A percentile compares a stretch with the other conserved stretches of the same genome.
Conservation (phyloP, 1,140 invertebrate species). For the Brachionus paranguensis region DNA sequence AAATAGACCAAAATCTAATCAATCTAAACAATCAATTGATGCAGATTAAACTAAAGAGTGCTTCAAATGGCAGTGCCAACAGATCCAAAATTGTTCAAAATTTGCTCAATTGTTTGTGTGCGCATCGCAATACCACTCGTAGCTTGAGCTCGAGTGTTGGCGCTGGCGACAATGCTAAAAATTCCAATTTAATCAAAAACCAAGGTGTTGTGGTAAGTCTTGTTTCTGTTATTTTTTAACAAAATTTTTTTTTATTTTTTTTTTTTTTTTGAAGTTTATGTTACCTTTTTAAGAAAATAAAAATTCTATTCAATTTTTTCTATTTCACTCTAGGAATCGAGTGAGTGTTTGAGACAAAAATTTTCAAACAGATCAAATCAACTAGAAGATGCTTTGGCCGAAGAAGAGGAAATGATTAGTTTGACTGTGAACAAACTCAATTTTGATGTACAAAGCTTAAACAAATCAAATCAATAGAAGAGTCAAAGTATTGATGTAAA, state of each 20-base stretch:
- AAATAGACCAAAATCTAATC: slow-evolving; percentile 25
- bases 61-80: background rate
- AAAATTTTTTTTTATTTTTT: too few relatives aligned
- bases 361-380: background rate
- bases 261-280: too few relatives aligned
- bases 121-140: background rate
- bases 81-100: slow-evolving; percentile 20
- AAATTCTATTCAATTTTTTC: background rate
- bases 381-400: background rate
- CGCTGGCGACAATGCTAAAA: background rate
- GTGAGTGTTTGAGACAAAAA: background rate
- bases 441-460: background rate
- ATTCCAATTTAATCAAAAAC: slow-evolving; percentile 20
- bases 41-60: slow-evolving; percentile 6
- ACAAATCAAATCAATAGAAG: background rate
- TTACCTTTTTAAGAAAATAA: too few relatives aligned
- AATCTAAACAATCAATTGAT: slow-evolving; percentile 34
- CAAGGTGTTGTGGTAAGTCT: background rate
- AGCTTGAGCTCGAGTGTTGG: background rate
- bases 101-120: slow-evolving; percentile 38
- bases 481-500: background rate
- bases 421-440: background rate
- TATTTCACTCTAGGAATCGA: background rate
- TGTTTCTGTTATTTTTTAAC: too few relatives aligned
- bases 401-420: slow-evolving; percentile 33